Conservation (phyloP, 2,888 invertebrate species). For the Julus scanicus region DNA sequence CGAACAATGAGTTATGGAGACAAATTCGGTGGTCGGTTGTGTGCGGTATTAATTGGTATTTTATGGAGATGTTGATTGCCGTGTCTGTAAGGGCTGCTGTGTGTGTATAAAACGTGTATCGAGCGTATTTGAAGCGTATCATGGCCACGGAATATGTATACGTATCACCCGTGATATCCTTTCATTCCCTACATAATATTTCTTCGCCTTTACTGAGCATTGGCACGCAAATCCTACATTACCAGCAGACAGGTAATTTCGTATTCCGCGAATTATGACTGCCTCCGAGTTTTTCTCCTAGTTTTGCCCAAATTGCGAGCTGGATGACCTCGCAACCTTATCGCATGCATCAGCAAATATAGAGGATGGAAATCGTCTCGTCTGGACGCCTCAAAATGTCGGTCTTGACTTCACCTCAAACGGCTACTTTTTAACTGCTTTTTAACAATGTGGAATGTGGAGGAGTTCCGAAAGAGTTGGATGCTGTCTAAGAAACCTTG, state of each 20-base stretch:
- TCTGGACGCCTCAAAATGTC: neutral
- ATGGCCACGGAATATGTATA: neutral
- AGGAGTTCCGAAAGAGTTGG: too few relatives aligned
- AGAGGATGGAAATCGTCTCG: neutral
- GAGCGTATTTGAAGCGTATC: constrained; percentile 19
- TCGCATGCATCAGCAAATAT: constrained; percentile 36
- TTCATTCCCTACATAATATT: constrained; percentile 46
- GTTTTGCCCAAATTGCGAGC: constrained; percentile 26
- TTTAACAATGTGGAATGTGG: constrained; percentile 14
- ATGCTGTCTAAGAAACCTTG: too few relatives aligned
- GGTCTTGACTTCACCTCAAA: constrained; percentile 13
- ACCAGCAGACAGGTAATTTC: constrained; percentile 55
- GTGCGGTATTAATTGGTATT: constrained; percentile 30
- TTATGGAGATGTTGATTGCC: constrained; percentile 8
- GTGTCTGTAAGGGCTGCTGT: neutral
- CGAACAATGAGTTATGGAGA: neutral
- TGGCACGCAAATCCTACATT: constrained; percentile 55
- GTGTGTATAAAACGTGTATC: too few relatives aligned
- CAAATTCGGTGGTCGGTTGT: neutral
- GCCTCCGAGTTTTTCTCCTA: neutral
- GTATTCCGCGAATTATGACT: constrained; percentile 51
- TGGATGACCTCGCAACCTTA: constrained; percentile 16
- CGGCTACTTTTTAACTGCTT: neutral
- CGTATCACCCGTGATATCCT: constrained; percentile 37
- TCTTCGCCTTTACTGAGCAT: constrained; percentile 43